A percentile compares a stretch with the other conserved stretches of the same genome.
Conservation (phyloP, 2,113 vertebrate genomes). For the Piprites chloris region DNA sequence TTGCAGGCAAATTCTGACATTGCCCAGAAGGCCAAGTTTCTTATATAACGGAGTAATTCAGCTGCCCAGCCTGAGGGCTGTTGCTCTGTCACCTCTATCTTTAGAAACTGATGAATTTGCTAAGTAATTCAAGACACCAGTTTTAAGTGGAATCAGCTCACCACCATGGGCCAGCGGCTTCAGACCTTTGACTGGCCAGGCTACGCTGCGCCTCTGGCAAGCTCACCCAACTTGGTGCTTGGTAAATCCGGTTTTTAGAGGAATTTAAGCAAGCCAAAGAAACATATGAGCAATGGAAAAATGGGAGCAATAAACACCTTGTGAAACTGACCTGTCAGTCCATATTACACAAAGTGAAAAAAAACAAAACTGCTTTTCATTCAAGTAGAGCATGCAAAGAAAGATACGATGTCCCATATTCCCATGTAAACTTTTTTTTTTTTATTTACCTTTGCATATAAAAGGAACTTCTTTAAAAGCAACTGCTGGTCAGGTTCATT, state of each 20-base stretch:
- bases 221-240: rapidly evolving
- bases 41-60: constrained; percentile 32
- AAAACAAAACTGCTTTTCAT: not conserved
- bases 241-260: not conserved
- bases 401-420: not conserved
- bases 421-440: not conserved
- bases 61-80: not conserved
- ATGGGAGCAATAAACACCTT: not conserved
- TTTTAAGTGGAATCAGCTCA: not conserved
- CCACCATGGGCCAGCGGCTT: not conserved
- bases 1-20: constrained; percentile 54
- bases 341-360: not conserved
- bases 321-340: not conserved
- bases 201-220: not conserved
- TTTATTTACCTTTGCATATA: not conserved
- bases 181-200: not conserved
- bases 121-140: not conserved
- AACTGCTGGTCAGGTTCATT: not conserved
- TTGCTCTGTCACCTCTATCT: constrained; percentile 22
- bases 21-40: constrained; percentile 35
- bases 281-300: not conserved
- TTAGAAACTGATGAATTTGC: constrained; percentile 27
- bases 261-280: not conserved
- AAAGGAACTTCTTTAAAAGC: not conserved
- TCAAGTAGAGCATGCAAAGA: not conserved